Conservation (phyloP, 2,797 vertebrate genomes). For the Gadopsis marmoratus region DNA sequence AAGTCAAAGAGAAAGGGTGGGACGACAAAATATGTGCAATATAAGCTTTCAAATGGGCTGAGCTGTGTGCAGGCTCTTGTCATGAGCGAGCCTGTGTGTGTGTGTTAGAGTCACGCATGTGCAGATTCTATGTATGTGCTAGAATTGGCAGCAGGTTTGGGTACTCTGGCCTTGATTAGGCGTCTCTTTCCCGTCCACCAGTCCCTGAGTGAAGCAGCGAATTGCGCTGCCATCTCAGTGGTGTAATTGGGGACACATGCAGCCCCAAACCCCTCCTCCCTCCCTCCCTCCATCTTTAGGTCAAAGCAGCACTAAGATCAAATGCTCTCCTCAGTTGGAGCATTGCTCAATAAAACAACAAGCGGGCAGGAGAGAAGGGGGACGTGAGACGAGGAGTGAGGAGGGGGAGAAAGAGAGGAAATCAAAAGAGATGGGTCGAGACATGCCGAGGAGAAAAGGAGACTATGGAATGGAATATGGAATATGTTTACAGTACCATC, state of each 20-base stretch:
- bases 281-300: conserved; percentile 55
- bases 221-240: conserved; percentile 74
- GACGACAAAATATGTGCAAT: conserved; percentile 32
- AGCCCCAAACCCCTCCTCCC: conserved; percentile 60
- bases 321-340: conserved; percentile 71
- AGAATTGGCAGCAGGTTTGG: conserved; percentile 64
- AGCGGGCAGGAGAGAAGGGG: conserved; percentile 37
- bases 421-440: conserved; percentile 53
- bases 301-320: conserved; percentile 80
- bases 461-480: conserved; percentile 72
- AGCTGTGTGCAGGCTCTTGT: conserved; percentile 42
- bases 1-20: conserved; percentile 16
- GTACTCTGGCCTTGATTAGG: conserved; percentile 82
- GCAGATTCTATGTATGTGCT: conserved; percentile 55
- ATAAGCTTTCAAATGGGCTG: conserved; percentile 52
- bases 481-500: conserved; percentile 77
- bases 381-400: conserved; percentile 2
- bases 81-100: conserved; percentile 14
- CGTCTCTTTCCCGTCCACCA: conserved; percentile 66
- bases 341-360: conserved; percentile 79
- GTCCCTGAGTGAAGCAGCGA: conserved; percentile 71
- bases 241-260: conserved; percentile 86
- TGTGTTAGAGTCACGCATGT: conserved; percentile 32
- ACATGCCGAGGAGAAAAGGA: conserved; percentile 35
- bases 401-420: conserved; percentile 46